These are phyloP conservation scores for Ispidina lecontei DNA, from an alignment of 2,797 vertebrate genomes.

Conservation along the genomic window DNA sequence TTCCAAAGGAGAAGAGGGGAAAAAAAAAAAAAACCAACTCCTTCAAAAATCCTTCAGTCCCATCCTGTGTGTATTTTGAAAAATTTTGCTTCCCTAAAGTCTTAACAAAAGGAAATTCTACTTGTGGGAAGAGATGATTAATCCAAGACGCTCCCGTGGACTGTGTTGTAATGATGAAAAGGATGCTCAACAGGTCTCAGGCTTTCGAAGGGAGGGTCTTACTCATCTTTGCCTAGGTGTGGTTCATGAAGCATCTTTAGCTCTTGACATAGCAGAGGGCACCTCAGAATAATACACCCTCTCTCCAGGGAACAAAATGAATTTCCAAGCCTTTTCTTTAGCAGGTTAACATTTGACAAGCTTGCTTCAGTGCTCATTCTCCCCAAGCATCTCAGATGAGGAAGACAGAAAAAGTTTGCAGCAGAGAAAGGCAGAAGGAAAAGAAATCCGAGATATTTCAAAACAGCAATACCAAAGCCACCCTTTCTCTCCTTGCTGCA, in stretches of 20 bases:
- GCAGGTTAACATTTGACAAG: slow-evolving; percentile 64
- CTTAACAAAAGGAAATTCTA: slow-evolving; percentile 49
- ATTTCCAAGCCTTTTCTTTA: slow-evolving; percentile 64
- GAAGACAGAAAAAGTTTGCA: slow-evolving; percentile 55
- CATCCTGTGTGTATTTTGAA: not conserved
- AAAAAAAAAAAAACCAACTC: too few species aligned
- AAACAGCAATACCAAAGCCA: slow-evolving; percentile 21
- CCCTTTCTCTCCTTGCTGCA: not conserved
- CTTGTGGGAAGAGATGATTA: slow-evolving; percentile 21
- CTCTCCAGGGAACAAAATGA: slow-evolving; percentile 69
- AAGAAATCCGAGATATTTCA: slow-evolving; percentile 39
- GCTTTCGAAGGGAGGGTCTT: slow-evolving; percentile 23
- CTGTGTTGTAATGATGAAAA: slow-evolving; percentile 1
- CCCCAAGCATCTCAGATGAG: slow-evolving; percentile 33
- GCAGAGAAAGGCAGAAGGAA: slow-evolving; percentile 33
- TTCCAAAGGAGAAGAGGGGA: slow-evolving; percentile 17
- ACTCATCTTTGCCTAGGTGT: slow-evolving; percentile 36
- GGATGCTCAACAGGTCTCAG: slow-evolving; percentile 17
- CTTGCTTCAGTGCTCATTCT: slow-evolving; percentile 58
- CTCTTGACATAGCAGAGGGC: slow-evolving; percentile 66
- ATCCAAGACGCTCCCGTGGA: not conserved
- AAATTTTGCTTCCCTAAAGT: slow-evolving; percentile 38
- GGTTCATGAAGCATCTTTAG: slow-evolving; percentile 53
- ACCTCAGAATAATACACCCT: slow-evolving; percentile 61
- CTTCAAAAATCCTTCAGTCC: not conserved